These are phyloP conservation scores for Gerris buenoi DNA, from an alignment of 1,140 invertebrate species.

Conservation along the genomic window DNA sequence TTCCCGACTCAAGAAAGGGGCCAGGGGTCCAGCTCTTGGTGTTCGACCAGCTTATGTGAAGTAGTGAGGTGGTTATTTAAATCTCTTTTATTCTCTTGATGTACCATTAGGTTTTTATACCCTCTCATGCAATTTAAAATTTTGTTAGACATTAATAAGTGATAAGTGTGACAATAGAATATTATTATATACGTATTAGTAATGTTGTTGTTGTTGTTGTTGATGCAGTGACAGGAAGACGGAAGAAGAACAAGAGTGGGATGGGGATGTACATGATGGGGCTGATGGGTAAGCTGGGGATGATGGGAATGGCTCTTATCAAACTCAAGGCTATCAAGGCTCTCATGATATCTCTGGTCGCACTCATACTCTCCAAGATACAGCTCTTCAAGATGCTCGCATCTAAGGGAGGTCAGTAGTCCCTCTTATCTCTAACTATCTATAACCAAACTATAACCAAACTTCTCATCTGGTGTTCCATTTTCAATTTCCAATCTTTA, in stretches of 20 bases:
- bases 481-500: background rate
- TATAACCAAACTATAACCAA: too few relatives aligned
- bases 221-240: conserved; percentile 8
- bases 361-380: conserved; percentile 10
- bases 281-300: conserved; percentile 13
- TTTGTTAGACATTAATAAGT: too few relatives aligned
- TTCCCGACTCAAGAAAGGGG: too few relatives aligned
- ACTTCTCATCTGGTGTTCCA: background rate
- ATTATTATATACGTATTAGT: too few relatives aligned
- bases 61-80: too few relatives aligned
- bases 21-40: too few relatives aligned
- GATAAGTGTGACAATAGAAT: too few relatives aligned
- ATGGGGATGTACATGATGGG: conserved; percentile 15
- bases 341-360: conserved; percentile 7
- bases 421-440: background rate
- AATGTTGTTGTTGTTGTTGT: too few relatives aligned
- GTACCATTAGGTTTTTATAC: too few relatives aligned
- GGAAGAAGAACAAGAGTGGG: conserved; percentile 4
- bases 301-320: conserved; percentile 15
- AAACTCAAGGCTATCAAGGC: conserved; percentile 16
- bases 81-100: too few relatives aligned
- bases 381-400: conserved; percentile 13
- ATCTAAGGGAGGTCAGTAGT: background rate
- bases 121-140: too few relatives aligned
- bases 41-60: too few relatives aligned